phyloP scores from a whole-genome alignment of 2,888 invertebrate genomes.

The Cataglyphis altisquamis region DNA sequence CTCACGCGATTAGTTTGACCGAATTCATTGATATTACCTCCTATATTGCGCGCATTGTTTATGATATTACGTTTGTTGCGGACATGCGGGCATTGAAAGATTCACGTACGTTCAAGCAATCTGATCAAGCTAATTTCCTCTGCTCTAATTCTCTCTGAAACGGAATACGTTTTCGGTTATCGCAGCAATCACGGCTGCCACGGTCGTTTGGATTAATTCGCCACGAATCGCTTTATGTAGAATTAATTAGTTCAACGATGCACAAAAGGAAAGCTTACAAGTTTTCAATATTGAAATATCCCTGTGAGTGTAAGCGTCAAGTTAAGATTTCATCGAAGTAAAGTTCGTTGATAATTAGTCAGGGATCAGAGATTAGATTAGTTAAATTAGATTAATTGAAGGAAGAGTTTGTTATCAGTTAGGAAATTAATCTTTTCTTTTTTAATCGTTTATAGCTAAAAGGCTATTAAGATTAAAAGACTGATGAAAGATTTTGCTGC shows the following conservation, averaged over 20 bases:
- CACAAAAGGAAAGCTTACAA: conserved; percentile 22
- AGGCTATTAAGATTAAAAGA: background rate
- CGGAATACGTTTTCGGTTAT: conserved; percentile 53
- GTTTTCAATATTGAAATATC: conserved; percentile 12
- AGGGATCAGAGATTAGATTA: background rate
- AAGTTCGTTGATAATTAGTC: background rate
- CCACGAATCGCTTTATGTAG: conserved; percentile 36
- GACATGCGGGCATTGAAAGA: conserved; percentile 28
- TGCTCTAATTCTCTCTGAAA: conserved; percentile 12
- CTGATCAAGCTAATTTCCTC: conserved; percentile 56
- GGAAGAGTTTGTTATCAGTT: background rate
- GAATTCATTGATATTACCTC: conserved; percentile 50
- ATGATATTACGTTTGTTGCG: conserved; percentile 59
- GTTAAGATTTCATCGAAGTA: background rate
- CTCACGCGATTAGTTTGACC: conserved; percentile 59
- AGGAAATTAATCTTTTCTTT: background rate
- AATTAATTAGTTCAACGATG: conserved; percentile 57
- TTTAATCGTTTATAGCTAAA: background rate
- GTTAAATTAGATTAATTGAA: conserved; percentile 4
- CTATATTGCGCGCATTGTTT: conserved; percentile 60
- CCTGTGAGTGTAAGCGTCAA: background rate
- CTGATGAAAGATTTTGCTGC: background rate
- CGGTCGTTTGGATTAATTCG: conserved; percentile 21
- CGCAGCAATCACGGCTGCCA: conserved; percentile 39
- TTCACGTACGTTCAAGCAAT: conserved; percentile 25